Conservation (phyloP, 2,797 vertebrate species). For the Lutjanus argentimaculatus region DNA sequence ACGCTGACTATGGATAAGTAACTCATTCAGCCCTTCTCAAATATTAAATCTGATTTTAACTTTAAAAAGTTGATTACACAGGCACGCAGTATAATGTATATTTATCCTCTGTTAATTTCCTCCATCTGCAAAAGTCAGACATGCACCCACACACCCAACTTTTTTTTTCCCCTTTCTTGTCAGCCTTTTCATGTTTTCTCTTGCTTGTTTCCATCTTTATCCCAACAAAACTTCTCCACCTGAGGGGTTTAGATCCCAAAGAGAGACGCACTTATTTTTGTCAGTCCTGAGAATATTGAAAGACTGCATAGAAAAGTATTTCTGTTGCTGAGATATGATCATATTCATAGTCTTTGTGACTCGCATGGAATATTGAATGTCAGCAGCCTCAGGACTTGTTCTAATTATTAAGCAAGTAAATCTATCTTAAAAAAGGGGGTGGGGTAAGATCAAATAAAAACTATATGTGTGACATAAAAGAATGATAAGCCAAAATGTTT, state of each 20-base stretch:
- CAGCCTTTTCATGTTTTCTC: conserved; percentile 7
- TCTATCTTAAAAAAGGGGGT: background rate
- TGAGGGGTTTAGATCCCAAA: background rate
- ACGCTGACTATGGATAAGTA: too few species aligned
- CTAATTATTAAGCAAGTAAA: background rate
- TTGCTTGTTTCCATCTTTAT: background rate
- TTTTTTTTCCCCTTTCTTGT: background rate
- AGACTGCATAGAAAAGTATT: background rate
- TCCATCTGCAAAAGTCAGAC: background rate
- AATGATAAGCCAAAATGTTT: background rate
- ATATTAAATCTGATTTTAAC: background rate
- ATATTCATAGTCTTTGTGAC: conserved; percentile 7
- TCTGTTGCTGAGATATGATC: conserved; percentile 9
- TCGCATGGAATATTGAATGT: background rate
- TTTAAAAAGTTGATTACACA: background rate
- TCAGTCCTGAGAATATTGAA: conserved; percentile 12
- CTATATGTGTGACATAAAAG: background rate
- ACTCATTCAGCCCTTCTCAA: too few species aligned
- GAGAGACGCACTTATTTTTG: background rate
- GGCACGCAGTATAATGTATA: background rate
- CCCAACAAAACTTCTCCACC: background rate
- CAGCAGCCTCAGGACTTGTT: conserved; percentile 3
- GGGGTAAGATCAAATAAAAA: background rate
- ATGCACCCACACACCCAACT: background rate
- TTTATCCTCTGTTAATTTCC: background rate